Conservation (phyloP, 2,888 invertebrate genomes). For the Monoplex corrugatus region DNA sequence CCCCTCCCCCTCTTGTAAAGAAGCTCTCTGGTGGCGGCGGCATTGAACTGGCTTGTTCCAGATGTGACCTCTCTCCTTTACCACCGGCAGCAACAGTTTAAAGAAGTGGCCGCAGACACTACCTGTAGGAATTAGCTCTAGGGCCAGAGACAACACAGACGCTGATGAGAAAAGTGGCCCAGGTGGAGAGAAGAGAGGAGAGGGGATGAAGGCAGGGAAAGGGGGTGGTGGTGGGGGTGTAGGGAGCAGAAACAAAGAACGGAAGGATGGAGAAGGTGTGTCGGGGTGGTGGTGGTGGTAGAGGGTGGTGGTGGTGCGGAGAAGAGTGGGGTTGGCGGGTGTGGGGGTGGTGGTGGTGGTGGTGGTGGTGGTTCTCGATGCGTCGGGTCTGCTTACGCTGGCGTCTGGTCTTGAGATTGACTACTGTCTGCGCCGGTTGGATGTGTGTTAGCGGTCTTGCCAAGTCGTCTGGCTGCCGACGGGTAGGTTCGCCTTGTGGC, state of each 20-base stretch:
- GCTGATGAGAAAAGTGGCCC: conserved; percentile 19
- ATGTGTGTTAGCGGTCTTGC: conserved; percentile 25
- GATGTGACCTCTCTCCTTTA: neutral
- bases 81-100: neutral
- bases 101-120: conserved; percentile 3
- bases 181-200: neutral
- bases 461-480: neutral
- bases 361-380: neutral
- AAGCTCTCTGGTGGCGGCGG: neutral
- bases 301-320: too few relatives aligned
- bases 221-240: neutral
- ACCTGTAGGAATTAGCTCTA: conserved; percentile 12
- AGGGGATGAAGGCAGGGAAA: neutral
- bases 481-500: neutral
- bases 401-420: neutral
- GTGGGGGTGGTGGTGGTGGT: neutral
- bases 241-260: neutral
- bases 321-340: too few relatives aligned
- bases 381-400: conserved; percentile 15
- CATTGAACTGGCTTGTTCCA: neutral
- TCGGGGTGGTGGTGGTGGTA: too few relatives aligned
- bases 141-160: conserved; percentile 36
- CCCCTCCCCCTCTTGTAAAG: neutral
- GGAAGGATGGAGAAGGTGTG: neutral
- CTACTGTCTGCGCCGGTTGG: neutral